Evolutionary conservation across 92 coral and sea anemone species (phyloP).

Genomic region (Ricordea florida): DNA sequence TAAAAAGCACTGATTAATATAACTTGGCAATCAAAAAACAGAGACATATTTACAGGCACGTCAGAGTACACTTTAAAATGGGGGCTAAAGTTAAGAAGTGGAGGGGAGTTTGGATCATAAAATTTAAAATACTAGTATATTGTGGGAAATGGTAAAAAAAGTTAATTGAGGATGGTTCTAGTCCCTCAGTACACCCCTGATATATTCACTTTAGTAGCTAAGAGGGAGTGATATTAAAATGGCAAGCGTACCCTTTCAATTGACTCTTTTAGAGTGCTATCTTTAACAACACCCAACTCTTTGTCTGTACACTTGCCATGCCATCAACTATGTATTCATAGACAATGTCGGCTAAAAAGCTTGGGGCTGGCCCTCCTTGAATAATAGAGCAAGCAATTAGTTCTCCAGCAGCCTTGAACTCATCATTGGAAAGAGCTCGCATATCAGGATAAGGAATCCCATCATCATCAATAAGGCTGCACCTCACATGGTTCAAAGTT

Average conservation of each 20-base stretch:
- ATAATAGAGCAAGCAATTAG: constrained; percentile 57
- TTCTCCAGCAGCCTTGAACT: constrained; percentile 50
- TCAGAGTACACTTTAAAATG: neutral
- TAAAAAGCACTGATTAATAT: constrained; percentile 1
- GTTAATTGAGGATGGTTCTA: no score
- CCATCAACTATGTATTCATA: constrained; percentile 68
- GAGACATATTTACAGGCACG: neutral
- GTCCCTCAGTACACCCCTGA: no score
- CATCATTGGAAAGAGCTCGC: constrained; percentile 50
- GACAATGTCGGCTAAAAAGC: constrained; percentile 41
- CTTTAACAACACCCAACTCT: constrained; percentile 29
- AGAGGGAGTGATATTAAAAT: neutral
- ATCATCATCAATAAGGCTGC: constrained; percentile 30
- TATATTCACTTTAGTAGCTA: no score
- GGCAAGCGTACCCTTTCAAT: constrained; percentile 61
- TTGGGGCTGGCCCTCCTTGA: constrained; percentile 62
- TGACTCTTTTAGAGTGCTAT: constrained; percentile 28
- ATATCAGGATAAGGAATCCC: constrained; percentile 42
- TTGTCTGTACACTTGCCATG: constrained; percentile 46
- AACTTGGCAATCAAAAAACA: neutral
- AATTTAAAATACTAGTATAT: no score
- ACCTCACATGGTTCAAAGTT: constrained; percentile 34
- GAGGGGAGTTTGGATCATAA: no score
- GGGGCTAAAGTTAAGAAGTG: no score
- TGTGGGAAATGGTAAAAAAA: no score